A percentile compares a stretch with the other conserved stretches of the same genome.
These are phyloP conservation scores for Chionomys nivalis DNA, from an alignment of 2,113 vertebrate genomes.

Conservation along the genomic window DNA sequence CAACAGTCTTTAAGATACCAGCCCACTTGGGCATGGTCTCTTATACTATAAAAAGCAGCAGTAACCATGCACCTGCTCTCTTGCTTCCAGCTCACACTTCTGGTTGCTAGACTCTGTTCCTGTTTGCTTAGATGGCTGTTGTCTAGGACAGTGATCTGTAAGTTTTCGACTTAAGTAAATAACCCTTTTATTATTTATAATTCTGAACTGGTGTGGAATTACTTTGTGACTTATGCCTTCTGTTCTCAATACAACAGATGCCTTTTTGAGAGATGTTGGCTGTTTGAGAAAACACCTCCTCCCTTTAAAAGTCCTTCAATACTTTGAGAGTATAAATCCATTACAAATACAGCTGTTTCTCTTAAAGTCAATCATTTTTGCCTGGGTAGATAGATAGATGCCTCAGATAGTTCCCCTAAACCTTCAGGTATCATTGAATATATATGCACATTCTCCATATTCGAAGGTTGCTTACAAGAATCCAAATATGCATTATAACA, in stretches of 20 bases:
- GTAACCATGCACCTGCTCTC: no score
- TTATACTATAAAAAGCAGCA: no score
- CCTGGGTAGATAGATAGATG: background rate
- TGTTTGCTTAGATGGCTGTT: no score
- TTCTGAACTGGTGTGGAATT: no score
- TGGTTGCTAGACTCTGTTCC: no score
- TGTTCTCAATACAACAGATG: background rate
- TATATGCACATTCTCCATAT: background rate
- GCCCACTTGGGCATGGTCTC: no score
- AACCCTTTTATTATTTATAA: no score
- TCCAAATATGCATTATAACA: conserved; percentile 27
- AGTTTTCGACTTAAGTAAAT: no score
- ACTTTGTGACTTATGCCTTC: no score
- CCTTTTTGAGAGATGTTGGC: background rate
- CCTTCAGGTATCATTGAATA: background rate
- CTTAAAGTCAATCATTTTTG: conserved; percentile 5
- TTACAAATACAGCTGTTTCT: background rate
- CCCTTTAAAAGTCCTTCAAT: conserved; percentile 50
- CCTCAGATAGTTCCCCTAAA: background rate
- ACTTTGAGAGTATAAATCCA: conserved; percentile 6
- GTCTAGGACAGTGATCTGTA: no score
- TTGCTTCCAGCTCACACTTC: no score
- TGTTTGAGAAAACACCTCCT: conserved; percentile 27
- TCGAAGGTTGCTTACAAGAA: conserved; percentile 1
- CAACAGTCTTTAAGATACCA: no score